Evolutionary conservation across 1,140 invertebrate genomes (phyloP).

Genomic region (Bemisia tabaci): DNA sequence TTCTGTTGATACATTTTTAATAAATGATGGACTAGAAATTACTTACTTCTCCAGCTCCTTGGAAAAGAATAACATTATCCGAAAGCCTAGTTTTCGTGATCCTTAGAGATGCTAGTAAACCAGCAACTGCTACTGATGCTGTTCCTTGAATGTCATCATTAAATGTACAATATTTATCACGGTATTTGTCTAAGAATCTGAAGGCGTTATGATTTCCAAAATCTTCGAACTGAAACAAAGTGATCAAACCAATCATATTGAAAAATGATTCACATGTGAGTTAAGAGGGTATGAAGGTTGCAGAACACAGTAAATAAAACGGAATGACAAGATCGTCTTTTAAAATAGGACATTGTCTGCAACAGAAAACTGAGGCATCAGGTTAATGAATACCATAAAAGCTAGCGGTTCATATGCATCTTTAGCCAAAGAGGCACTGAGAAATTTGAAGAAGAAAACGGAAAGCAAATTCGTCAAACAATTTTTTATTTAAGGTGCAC

Average conservation of each 20-base stretch:
- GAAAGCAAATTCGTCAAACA: too few species aligned
- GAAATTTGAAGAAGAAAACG: too few species aligned
- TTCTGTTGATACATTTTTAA: too few species aligned
- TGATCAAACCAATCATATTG: not conserved
- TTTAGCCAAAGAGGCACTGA: too few species aligned
- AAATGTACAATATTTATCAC: slow-evolving; percentile 76
- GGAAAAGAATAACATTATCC: slow-evolving; percentile 76
- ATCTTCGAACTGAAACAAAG: slow-evolving; percentile 67
- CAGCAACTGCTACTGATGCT: slow-evolving; percentile 78
- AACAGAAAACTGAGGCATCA: too few species aligned
- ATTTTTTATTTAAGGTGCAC: too few species aligned
- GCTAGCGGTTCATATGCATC: too few species aligned
- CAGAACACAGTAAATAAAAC: too few species aligned
- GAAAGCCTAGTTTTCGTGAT: slow-evolving; percentile 61
- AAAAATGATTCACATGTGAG: not conserved
- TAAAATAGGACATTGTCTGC: too few species aligned
- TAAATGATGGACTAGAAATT: too few species aligned
- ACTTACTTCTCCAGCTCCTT: slow-evolving; percentile 74
- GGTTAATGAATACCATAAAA: too few species aligned
- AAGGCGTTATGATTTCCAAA: slow-evolving; percentile 89
- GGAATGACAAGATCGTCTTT: too few species aligned
- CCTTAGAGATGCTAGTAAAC: slow-evolving; percentile 66
- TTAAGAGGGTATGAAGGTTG: slow-evolving; percentile 1
- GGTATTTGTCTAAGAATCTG: slow-evolving; percentile 68
- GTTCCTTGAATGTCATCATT: slow-evolving; percentile 95